phyloP scores from a whole-genome alignment of 1,140 invertebrate genomes.

The Hylaeus volcanicus region DNA sequence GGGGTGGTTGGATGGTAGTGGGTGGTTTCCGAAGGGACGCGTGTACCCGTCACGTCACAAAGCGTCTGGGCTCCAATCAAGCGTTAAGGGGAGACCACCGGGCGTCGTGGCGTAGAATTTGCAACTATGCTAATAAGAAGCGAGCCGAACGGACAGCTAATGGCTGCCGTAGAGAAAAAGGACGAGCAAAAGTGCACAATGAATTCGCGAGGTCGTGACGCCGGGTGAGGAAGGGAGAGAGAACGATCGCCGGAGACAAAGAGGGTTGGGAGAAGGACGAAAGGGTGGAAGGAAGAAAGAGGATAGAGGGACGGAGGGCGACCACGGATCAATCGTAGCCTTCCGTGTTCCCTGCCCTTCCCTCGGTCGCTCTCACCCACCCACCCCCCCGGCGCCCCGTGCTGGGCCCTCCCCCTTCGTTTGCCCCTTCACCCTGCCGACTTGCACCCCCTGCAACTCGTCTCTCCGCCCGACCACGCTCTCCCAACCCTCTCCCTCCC shows the following conservation, averaged over 20 bases:
- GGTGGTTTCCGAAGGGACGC: slow-evolving; percentile 47
- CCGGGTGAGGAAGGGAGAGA: slow-evolving; percentile 15
- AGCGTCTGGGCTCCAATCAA: slow-evolving; percentile 62
- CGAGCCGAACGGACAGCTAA: slow-evolving; percentile 66
- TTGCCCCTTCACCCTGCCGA: slow-evolving; percentile 56
- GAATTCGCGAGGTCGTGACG: slow-evolving; percentile 72
- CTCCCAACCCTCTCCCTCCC: slow-evolving; percentile 37
- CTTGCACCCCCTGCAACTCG: slow-evolving; percentile 55
- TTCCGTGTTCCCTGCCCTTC: slow-evolving; percentile 71
- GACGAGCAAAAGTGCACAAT: slow-evolving; percentile 68
- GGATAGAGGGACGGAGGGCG: slow-evolving; percentile 65
- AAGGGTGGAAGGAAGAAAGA: slow-evolving; percentile 53
- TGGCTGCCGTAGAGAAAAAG: slow-evolving; percentile 63
- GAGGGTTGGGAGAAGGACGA: slow-evolving; percentile 46
- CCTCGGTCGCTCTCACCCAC: slow-evolving; percentile 52
- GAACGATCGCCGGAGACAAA: slow-evolving; percentile 54
- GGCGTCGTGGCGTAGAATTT: slow-evolving; percentile 65
- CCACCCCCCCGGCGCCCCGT: slow-evolving; percentile 37
- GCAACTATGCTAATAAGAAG: slow-evolving; percentile 68
- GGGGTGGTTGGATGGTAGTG: neutral
- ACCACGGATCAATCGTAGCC: slow-evolving; percentile 79
- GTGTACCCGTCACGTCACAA: slow-evolving; percentile 56
- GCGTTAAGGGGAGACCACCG: slow-evolving; percentile 62
- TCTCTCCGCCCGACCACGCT: slow-evolving; percentile 54
- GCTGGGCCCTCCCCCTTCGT: slow-evolving; percentile 43